Percentiles rank a stretch among this genome's conserved stretches.
Evolutionary conservation across 2,113 vertebrate species (phyloP).

Genomic region (Delphinapterus leucas): DNA sequence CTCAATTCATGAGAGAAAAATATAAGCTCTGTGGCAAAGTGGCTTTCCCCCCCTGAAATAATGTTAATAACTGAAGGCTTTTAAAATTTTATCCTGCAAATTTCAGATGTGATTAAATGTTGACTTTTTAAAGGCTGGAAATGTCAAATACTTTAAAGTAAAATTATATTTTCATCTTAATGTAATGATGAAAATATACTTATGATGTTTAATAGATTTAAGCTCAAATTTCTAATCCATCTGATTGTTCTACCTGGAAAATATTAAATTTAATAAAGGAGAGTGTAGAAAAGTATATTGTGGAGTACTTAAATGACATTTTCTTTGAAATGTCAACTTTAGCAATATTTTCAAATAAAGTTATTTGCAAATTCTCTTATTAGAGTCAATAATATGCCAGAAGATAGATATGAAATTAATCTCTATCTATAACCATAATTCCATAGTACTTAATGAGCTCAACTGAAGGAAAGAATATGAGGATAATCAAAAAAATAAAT

Average conservation of each 20-base stretch:
- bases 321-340: conserved; percentile 10
- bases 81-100: neutral
- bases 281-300: neutral
- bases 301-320: neutral
- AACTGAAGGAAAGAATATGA: neutral
- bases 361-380: neutral
- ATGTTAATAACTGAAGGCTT: conserved; percentile 50
- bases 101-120: conserved; percentile 50
- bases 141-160: conserved; percentile 5
- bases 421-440: neutral
- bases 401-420: conserved; percentile 20
- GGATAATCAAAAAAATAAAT: neutral
- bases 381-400: conserved; percentile 6
- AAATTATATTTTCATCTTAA: conserved; percentile 37
- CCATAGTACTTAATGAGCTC: neutral
- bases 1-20: conserved; percentile 48
- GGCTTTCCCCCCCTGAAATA: neutral
- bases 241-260: conserved; percentile 5
- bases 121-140: conserved; percentile 38
- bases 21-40: conserved; percentile 7
- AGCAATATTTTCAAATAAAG: conserved; percentile 11
- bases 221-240: neutral
- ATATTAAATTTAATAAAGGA: conserved; percentile 18
- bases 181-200: conserved; percentile 45
- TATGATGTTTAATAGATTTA: neutral